Evolutionary conservation across 2,797 vertebrate genomes (phyloP).

Genomic region (Danio choprae): DNA sequence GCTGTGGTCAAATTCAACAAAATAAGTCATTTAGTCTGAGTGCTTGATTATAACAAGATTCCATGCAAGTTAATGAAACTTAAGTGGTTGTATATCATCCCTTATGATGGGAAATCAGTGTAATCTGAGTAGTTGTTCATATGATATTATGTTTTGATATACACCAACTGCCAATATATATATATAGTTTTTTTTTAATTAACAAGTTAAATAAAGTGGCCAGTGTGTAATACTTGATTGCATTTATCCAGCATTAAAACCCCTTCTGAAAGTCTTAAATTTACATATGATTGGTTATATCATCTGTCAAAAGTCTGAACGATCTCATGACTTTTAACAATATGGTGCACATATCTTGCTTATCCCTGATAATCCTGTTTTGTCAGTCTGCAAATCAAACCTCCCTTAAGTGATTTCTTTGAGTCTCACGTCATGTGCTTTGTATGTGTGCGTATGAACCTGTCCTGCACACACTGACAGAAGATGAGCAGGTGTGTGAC

Average conservation of each 20-base stretch:
- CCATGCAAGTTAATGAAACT: neutral
- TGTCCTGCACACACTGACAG: slow-evolving; percentile 58
- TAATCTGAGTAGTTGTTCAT: neutral
- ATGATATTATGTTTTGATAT: too few species aligned
- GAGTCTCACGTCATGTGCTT: neutral
- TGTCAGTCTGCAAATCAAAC: neutral
- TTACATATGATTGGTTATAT: neutral
- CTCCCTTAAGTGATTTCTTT: neutral
- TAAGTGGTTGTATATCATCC: neutral
- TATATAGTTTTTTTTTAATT: too few species aligned
- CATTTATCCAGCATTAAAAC: neutral
- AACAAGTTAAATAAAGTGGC: too few species aligned
- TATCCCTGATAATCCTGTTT: neutral
- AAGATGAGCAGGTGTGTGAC: slow-evolving; percentile 73
- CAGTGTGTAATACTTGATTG: neutral
- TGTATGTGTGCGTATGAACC: slow-evolving; percentile 23
- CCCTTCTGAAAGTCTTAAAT: neutral
- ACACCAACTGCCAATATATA: too few species aligned
- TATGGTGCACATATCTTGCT: neutral
- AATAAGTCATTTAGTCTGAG: neutral
- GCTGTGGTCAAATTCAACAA: too few species aligned
- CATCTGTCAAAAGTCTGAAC: neutral
- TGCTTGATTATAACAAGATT: too few species aligned
- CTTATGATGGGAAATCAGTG: neutral
- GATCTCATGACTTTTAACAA: neutral